Base-by-base conservation (phyloP, 2,888 invertebrate species). In the Ischnus inquisitorius region DNA sequence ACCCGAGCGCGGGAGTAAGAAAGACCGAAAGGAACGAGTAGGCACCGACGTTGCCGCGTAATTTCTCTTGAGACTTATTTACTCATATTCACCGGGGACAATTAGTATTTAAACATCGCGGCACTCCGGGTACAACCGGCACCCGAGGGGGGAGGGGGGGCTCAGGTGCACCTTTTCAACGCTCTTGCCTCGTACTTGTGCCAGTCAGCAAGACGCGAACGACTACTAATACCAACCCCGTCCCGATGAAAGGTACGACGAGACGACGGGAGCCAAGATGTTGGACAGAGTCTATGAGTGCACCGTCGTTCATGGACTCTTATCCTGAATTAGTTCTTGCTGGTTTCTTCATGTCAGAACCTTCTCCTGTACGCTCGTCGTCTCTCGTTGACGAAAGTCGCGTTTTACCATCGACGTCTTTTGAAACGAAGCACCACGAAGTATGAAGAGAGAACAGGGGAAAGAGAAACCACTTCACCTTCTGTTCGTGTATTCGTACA, bases 11-110 rank as follows among this genome's bases (percentile, higher is more conserved):
- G 43, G 62, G 10, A 46, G 34, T 16, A 65, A 34, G 64, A 54
- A 67, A 67, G 62, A 71, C 6, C 28, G 62, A 19, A 34, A 34
- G 62, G 62, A n/a, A 69, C 51, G 51, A 64, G 41, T 51, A 34
- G 46, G 16, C 39, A 78, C 69, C 28, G 28, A 62, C 62, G 64
- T 34, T 39, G 71, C 72, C 65, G 57, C 77, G 62, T 82, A 78
- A 82, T 82, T 82, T 85, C 79, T 75, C 84, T 76, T 75, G 83
- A 83, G 85, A 83, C 77, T 69, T 79, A 78, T 85, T 85, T 77
- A 80, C 83, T 80, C 85, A 85, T 80, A 80, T 80, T 85, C 85
- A 83, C 77, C 64, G 79, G 25, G 34, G 79, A 85, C 80, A 83
- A 85, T 85, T 83, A 85, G 85, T 79, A 79, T 83, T 80, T 80